Conservation (phyloP, 1,140 invertebrate genomes). For the Telenomus remus region DNA sequence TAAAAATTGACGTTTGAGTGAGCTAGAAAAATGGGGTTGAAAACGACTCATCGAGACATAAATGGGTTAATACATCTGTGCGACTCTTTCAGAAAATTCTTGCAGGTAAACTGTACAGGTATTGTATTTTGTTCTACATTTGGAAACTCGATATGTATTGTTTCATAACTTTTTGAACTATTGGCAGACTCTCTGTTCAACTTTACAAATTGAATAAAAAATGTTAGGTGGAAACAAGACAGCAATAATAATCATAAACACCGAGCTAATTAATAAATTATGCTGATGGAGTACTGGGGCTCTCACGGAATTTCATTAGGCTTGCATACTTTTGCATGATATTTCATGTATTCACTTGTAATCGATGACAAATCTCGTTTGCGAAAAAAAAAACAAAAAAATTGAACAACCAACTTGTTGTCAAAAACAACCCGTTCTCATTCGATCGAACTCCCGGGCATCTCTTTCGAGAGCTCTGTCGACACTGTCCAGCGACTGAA, state of each 20-base stretch:
- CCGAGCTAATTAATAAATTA: not conserved
- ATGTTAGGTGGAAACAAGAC: not conserved
- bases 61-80: conserved; percentile 32
- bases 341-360: conserved; percentile 7
- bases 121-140: conserved; percentile 30
- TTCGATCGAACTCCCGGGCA: conserved; percentile 71
- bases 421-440: conserved; percentile 38
- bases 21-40: conserved; percentile 13
- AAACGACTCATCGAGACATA: conserved; percentile 24
- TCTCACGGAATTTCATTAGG: conserved; percentile 1
- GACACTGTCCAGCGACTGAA: conserved; percentile 67
- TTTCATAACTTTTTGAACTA: conserved; percentile 10
- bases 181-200: not conserved
- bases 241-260: not conserved
- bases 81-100: conserved; percentile 25
- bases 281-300: not conserved
- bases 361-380: not conserved
- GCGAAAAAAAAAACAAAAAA: conserved; percentile 11
- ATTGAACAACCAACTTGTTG: conserved; percentile 34
- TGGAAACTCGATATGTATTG: conserved; percentile 13
- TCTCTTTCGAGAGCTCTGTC: conserved; percentile 73
- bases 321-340: conserved; percentile 1
- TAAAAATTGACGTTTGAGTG: not conserved
- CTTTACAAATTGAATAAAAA: not conserved
- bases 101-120: conserved; percentile 17